Percentiles rank a stretch among this genome's conserved stretches.
phyloP scores from a whole-genome alignment of 2,888 invertebrate genomes.

The Lathronympha strigana region DNA sequence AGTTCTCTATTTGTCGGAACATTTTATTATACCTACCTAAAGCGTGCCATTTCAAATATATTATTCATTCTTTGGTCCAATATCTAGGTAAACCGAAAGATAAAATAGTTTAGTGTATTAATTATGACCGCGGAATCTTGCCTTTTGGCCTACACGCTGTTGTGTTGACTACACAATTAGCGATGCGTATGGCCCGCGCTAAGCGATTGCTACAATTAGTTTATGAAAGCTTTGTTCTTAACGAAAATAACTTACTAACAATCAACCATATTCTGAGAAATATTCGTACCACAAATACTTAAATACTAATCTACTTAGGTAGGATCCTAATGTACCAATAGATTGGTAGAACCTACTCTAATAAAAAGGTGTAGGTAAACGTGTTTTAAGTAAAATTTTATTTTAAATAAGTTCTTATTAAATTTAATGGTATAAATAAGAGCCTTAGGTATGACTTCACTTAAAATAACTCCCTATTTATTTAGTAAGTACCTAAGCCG shows the following conservation, averaged over 20 bases:
- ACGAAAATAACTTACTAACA: neutral
- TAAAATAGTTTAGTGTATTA: neutral
- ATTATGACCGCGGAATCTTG: neutral
- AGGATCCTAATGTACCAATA: neutral
- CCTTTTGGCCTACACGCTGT: neutral
- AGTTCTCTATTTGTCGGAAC: too few relatives aligned
- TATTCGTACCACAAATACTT: neutral
- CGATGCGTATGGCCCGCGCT: conserved; percentile 16
- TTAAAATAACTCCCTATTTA: too few relatives aligned
- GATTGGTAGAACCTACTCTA: too few relatives aligned
- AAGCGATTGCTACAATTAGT: conserved; percentile 26
- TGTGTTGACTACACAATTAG: conserved; percentile 9
- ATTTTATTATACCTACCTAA: too few relatives aligned
- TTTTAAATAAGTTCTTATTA: too few relatives aligned
- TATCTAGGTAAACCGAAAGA: too few relatives aligned
- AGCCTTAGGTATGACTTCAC: too few relatives aligned
- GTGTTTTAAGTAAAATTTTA: too few relatives aligned
- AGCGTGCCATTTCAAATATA: too few relatives aligned
- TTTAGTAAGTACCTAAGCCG: neutral
- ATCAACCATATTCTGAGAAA: neutral
- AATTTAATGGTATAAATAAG: too few relatives aligned
- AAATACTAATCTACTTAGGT: neutral
- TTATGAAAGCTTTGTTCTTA: conserved; percentile 21
- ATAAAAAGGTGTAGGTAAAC: too few relatives aligned
- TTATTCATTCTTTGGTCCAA: too few relatives aligned